Evolutionary conservation across 1,140 invertebrate species (phyloP).

Genomic region (Trypoxylus dichotomus): DNA sequence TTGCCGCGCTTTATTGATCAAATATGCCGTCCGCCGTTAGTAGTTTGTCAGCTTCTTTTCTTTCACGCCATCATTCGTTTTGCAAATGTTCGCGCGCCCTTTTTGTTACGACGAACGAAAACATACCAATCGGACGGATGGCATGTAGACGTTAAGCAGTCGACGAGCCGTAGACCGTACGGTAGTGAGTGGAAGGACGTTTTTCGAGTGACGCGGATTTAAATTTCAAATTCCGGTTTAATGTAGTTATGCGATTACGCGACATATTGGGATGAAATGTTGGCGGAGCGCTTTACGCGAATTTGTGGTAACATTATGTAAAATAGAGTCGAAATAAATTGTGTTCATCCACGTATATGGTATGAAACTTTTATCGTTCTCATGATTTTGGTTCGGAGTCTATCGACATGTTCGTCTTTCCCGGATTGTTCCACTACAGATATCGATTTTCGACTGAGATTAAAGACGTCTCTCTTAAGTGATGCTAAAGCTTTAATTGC

Average conservation of each 20-base stretch:
- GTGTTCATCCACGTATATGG: neutral
- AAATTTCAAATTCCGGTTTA: neutral
- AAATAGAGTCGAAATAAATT: neutral
- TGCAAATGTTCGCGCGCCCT: neutral
- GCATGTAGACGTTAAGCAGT: neutral
- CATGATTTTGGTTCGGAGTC: neutral
- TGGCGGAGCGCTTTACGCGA: neutral
- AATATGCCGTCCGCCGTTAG: neutral
- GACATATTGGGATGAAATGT: neutral
- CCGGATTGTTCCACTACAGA: no score
- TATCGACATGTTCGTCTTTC: no score
- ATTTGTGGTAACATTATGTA: neutral
- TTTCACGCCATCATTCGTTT: neutral
- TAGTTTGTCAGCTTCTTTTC: neutral
- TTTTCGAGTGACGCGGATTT: neutral
- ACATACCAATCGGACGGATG: neutral
- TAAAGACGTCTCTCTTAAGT: no score
- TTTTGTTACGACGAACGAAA: neutral
- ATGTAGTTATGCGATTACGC: conserved; percentile 2
- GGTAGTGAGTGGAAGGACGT: neutral
- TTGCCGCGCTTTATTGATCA: neutral
- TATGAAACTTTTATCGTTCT: neutral
- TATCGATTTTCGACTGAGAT: no score
- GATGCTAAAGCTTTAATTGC: no score
- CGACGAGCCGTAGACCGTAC: neutral